Conservation (phyloP, 2,113 vertebrate species). For the Oryzias curvinotus region DNA sequence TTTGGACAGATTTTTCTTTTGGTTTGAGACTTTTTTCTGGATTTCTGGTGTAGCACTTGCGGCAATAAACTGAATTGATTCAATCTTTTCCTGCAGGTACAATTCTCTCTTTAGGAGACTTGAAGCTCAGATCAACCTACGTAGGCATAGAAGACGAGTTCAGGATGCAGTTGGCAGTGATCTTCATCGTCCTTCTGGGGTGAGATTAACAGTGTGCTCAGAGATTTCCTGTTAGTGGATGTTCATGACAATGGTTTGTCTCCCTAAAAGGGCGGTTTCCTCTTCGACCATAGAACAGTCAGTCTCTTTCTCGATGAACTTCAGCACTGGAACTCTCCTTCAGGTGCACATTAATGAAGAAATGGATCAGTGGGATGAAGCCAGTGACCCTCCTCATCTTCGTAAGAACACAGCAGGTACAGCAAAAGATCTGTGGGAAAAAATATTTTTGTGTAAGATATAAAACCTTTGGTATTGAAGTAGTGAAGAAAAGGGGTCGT, state of each 20-base stretch:
- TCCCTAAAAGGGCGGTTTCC: background rate
- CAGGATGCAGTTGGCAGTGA: slow-evolving; percentile 13
- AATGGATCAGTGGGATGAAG: background rate
- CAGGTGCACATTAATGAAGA: slow-evolving; percentile 17
- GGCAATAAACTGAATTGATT: too few species aligned
- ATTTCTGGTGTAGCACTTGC: too few species aligned
- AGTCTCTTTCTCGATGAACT: slow-evolving; percentile 1
- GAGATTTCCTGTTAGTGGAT: background rate
- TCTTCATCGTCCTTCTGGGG: slow-evolving; percentile 31
- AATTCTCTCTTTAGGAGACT: too few species aligned
- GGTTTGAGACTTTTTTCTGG: too few species aligned
- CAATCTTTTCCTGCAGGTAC: too few species aligned
- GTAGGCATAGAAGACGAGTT: background rate
- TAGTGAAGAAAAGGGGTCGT: too few species aligned
- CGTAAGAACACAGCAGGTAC: slow-evolving; percentile 1
- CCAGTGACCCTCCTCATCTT: background rate
- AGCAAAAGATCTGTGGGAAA: background rate
- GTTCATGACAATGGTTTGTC: background rate
- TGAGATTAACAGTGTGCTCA: background rate
- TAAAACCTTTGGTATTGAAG: too few species aligned
- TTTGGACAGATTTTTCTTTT: too few species aligned
- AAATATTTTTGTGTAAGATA: too few species aligned
- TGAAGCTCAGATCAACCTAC: too few species aligned
- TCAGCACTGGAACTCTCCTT: slow-evolving; percentile 40
- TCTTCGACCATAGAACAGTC: background rate